A percentile compares a stretch with the other conserved stretches of the same genome.
These are phyloP conservation scores for Ctenopoma kingsleyae DNA, from an alignment of 2,797 vertebrate species.

Conservation along the genomic window DNA sequence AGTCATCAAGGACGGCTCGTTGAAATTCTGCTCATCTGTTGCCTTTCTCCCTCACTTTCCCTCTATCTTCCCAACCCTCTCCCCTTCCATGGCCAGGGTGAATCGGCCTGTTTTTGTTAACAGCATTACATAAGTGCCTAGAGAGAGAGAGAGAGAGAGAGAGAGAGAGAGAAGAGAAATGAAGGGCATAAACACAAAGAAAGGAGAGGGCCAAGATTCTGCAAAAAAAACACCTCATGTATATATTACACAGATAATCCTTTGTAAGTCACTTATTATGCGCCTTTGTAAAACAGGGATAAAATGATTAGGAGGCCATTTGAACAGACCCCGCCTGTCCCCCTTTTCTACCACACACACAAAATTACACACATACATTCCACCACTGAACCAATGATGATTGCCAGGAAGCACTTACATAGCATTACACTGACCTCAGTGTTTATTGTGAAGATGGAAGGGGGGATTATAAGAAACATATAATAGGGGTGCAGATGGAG, in stretches of 20 bases:
- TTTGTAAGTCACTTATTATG: slow-evolving; percentile 76
- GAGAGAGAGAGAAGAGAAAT: slow-evolving; percentile 22
- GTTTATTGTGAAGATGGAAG: slow-evolving; percentile 58
- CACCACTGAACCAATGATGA: slow-evolving; percentile 42
- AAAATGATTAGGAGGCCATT: slow-evolving; percentile 74
- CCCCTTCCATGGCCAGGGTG: slow-evolving; percentile 42
- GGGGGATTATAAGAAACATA: slow-evolving; percentile 52
- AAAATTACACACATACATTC: slow-evolving; percentile 30
- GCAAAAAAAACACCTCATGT: slow-evolving; percentile 45
- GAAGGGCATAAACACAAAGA: slow-evolving; percentile 32
- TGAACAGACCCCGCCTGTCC: slow-evolving; percentile 54
- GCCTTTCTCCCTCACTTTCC: slow-evolving; percentile 51
- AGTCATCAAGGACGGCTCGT: slow-evolving; percentile 69
- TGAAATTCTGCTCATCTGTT: slow-evolving; percentile 69
- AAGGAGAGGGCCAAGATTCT: slow-evolving; percentile 40
- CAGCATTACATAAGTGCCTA: slow-evolving; percentile 76
- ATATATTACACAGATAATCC: slow-evolving; percentile 78
- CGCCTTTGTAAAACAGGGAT: slow-evolving; percentile 72
- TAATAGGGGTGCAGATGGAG: slow-evolving; percentile 43
- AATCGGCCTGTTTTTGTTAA: slow-evolving; percentile 77
- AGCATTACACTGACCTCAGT: slow-evolving; percentile 71
- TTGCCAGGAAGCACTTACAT: slow-evolving; percentile 76
- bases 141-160: slow-evolving; percentile 27
- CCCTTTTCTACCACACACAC: slow-evolving; percentile 32
- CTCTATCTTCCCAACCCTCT: slow-evolving; percentile 47